These are phyloP conservation scores for Acholoe squamosa DNA, from an alignment of 2,888 invertebrate species.

Conservation along the genomic window DNA sequence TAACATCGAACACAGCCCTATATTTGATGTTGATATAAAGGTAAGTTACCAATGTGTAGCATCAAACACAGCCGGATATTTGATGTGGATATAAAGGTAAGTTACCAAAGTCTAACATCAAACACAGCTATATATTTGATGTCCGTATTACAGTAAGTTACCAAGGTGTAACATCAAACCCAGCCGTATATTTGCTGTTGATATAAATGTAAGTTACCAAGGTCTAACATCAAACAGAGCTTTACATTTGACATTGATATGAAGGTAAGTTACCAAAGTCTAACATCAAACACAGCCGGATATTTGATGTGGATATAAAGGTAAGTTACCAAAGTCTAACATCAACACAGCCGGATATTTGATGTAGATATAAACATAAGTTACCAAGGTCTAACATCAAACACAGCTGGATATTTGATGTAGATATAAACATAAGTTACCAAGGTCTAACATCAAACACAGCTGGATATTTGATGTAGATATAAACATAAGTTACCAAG, in stretches of 20 bases:
- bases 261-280: too few species aligned
- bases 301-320: neutral
- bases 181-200: conserved; percentile 72
- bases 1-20: neutral
- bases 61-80: too few species aligned
- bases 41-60: too few species aligned
- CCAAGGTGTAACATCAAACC: conserved; percentile 60
- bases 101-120: conserved; percentile 6
- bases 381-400: conserved; percentile 60
- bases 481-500: too few species aligned
- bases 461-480: too few species aligned
- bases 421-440: conserved; percentile 51
- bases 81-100: conserved; percentile 11
- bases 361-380: too few species aligned
- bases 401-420: conserved; percentile 71
- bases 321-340: conserved; percentile 52
- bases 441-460: neutral
- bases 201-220: conserved; percentile 48
- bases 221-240: neutral
- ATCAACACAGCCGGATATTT: neutral
- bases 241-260: too few species aligned
- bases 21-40: too few species aligned
- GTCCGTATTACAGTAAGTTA: too few species aligned
- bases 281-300: too few species aligned
- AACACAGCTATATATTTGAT: too few species aligned